A percentile compares a stretch with the other conserved stretches of the same genome.
Conservation (phyloP, 2,888 invertebrate species). For the Leucozona laternaria region DNA sequence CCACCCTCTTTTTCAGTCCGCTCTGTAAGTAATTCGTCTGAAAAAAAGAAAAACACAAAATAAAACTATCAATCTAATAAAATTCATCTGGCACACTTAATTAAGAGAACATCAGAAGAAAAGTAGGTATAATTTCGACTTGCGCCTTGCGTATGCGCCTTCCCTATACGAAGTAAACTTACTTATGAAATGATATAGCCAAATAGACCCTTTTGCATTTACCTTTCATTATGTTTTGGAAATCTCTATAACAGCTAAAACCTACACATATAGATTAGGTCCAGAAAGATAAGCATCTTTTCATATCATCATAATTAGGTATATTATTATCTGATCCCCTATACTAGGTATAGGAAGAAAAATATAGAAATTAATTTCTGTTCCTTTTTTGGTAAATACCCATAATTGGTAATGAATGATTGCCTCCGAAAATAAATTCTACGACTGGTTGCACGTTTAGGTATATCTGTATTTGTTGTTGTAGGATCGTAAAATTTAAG, state of each 20-base stretch:
- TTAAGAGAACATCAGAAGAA: slow-evolving; percentile 60
- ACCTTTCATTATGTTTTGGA: slow-evolving; percentile 5
- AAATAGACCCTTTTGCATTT: not conserved
- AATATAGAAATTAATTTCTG: not conserved
- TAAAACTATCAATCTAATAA: slow-evolving; percentile 45
- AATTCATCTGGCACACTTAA: slow-evolving; percentile 62
- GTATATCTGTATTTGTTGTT: too few species aligned
- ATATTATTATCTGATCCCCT: not conserved
- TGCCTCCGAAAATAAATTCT: not conserved
- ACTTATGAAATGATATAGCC: not conserved
- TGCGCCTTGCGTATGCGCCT: slow-evolving; percentile 31
- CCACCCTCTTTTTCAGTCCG: not conserved
- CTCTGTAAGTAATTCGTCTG: slow-evolving; percentile 14
- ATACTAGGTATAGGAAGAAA: not conserved
- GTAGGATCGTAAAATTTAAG: too few species aligned
- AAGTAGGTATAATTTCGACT: slow-evolving; percentile 36
- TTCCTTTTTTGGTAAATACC: not conserved
- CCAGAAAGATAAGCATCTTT: slow-evolving; percentile 36
- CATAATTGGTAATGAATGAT: not conserved
- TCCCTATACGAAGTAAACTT: slow-evolving; percentile 22
- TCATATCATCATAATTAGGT: not conserved
- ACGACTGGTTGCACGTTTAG: not conserved
- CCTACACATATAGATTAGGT: slow-evolving; percentile 44
- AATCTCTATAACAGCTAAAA: slow-evolving; percentile 21
- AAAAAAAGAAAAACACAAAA: slow-evolving; percentile 15